Evolutionary conservation across 1,140 invertebrate genomes (phyloP).

Genomic region (Drosophila punjabiensis): DNA sequence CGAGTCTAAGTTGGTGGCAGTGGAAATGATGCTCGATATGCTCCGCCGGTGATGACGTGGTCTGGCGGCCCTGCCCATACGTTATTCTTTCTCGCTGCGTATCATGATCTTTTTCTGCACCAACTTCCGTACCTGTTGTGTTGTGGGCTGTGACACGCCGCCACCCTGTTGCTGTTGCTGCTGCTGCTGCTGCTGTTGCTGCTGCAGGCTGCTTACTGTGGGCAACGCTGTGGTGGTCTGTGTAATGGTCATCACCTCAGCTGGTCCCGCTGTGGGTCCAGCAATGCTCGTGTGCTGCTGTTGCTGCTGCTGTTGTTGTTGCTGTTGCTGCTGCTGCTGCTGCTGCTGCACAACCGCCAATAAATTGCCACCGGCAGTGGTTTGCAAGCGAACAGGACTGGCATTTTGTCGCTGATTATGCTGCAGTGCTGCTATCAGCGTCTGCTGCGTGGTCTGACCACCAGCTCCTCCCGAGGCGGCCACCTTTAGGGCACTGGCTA

Average conservation of each 20-base stretch:
- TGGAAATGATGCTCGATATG: constrained; percentile 45
- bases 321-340: constrained; percentile 47
- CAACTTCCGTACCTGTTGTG: constrained; percentile 84
- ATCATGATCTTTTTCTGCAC: constrained; percentile 85
- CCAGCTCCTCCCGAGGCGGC: constrained; percentile 67
- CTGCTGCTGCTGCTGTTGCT: constrained; percentile 50
- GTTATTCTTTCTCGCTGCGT: constrained; percentile 83
- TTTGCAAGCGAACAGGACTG: constrained; percentile 86
- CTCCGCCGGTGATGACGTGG: constrained; percentile 63
- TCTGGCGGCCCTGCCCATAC: constrained; percentile 40
- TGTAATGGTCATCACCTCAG: constrained; percentile 80
- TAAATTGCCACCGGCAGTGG: constrained; percentile 85
- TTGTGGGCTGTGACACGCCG: constrained; percentile 57
- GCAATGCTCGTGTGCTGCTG: constrained; percentile 54
- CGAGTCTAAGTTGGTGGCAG: constrained; percentile 33
- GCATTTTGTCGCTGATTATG: constrained; percentile 85
- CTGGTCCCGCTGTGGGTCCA: constrained; percentile 55
- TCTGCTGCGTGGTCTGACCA: constrained; percentile 84
- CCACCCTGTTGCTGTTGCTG: constrained; percentile 56
- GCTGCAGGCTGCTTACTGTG: constrained; percentile 65
- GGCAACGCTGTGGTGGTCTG: constrained; percentile 66
- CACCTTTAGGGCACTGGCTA: constrained; percentile 86
- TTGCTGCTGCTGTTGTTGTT: constrained; percentile 67
- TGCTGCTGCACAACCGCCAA: constrained; percentile 86
- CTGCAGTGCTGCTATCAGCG: constrained; percentile 79